A percentile compares a stretch with the other conserved stretches of the same genome.
Evolutionary conservation across 2,888 invertebrate genomes (phyloP).

Genomic region (Blomia tropicalis): DNA sequence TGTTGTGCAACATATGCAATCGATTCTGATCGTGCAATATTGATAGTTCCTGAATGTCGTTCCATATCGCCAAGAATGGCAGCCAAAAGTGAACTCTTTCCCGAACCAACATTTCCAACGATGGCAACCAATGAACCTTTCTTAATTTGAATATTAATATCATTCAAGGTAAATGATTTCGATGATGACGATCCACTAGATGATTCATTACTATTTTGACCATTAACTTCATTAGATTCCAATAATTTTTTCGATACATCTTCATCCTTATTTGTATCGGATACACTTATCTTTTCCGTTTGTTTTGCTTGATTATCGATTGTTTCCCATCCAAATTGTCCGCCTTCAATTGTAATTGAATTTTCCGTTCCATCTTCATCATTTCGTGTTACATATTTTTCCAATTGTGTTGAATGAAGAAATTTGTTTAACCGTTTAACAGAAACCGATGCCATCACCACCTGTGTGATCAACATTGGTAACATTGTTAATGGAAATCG

Average conservation of each 20-base stretch:
- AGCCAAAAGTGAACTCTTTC: conserved; percentile 40
- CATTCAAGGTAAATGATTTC: neutral
- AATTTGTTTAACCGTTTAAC: conserved; percentile 77
- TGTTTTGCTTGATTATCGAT: too few species aligned
- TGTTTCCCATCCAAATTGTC: too few species aligned
- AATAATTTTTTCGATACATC: too few species aligned
- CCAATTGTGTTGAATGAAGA: conserved; percentile 76
- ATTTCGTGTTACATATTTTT: conserved; percentile 49
- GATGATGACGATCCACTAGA: neutral
- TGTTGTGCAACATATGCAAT: conserved; percentile 82
- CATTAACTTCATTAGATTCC: too few species aligned
- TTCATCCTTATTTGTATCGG: too few species aligned
- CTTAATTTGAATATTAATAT: conserved; percentile 23
- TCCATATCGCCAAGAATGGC: conserved; percentile 41
- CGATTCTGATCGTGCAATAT: conserved; percentile 13
- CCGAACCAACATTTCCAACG: conserved; percentile 28
- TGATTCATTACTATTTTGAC: conserved; percentile 32
- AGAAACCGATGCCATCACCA: conserved; percentile 63
- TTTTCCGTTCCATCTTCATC: too few species aligned
- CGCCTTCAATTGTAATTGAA: too few species aligned
- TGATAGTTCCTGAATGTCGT: conserved; percentile 32
- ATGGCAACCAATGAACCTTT: conserved; percentile 27
- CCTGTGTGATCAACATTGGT: conserved; percentile 76
- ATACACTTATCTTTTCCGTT: too few species aligned
- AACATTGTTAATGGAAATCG: conserved; percentile 82